Evolutionary conservation across 2,113 vertebrate species (phyloP).

Genomic region (Cryptomyrus ogoouensis): DNA sequence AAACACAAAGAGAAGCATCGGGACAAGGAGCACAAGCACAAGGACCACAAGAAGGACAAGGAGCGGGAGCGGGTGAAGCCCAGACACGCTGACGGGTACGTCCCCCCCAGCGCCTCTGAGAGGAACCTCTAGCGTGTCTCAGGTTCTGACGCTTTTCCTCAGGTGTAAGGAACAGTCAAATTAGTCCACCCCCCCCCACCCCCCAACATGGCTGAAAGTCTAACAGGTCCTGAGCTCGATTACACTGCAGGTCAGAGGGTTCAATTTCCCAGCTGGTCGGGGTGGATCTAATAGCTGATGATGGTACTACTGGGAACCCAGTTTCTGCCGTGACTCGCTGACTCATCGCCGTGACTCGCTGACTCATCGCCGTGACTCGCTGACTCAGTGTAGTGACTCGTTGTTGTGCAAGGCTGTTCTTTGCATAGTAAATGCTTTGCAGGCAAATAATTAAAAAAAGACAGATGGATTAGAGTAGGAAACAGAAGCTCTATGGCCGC

Average conservation of each 20-base stretch:
- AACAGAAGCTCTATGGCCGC: not conserved
- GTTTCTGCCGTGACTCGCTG: not conserved
- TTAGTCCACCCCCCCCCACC: not conserved
- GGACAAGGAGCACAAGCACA: constrained; percentile 90
- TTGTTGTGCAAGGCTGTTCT: not conserved
- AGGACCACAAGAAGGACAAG: constrained; percentile 94
- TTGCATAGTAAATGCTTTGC: not conserved
- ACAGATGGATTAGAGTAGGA: not conserved
- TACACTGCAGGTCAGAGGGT: not conserved
- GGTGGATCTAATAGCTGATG: not conserved
- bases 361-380: not conserved
- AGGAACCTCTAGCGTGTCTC: not conserved
- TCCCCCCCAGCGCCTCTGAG: not conserved
- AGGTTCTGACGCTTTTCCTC: not conserved
- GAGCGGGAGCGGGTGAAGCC: constrained; percentile 84
- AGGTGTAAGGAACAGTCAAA: not conserved
- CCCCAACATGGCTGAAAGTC: not conserved
- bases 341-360: not conserved
- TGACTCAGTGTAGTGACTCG: not conserved
- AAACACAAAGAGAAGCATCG: constrained; percentile 92
- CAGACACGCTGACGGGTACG: constrained; percentile 89
- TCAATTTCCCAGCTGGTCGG: not conserved
- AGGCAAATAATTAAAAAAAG: not conserved
- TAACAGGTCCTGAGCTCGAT: not conserved
- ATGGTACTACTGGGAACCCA: not conserved